Evolutionary conservation across 2,113 vertebrate genomes (phyloP).

Genomic region (Jaculus jaculus): DNA sequence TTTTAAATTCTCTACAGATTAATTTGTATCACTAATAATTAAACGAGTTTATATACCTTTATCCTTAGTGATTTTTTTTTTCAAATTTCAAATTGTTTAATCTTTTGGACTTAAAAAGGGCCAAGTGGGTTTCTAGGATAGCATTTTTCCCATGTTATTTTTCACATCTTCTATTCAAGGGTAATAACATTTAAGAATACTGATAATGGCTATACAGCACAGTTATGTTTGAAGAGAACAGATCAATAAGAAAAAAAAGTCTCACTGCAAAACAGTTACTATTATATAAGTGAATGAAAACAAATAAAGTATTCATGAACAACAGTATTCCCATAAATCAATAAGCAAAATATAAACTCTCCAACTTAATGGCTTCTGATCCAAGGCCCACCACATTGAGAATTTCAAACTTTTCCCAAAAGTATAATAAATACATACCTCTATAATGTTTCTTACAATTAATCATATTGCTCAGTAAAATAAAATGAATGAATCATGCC

Average conservation of each 20-base stretch:
- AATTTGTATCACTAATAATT: slow-evolving; percentile 67
- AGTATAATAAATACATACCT: not conserved
- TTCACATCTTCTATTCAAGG: not conserved
- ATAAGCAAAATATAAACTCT: slow-evolving; percentile 35
- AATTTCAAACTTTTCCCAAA: not conserved
- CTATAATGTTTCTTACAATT: slow-evolving; percentile 12
- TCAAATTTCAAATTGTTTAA: slow-evolving; percentile 60
- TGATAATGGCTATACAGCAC: not conserved
- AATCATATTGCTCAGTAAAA: slow-evolving; percentile 54
- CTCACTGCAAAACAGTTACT: not conserved
- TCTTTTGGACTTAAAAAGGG: slow-evolving; percentile 64
- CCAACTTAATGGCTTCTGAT: not conserved
- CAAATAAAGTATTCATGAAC: not conserved
- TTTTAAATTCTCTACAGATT: slow-evolving; percentile 66
- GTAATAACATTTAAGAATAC: slow-evolving; percentile 25
- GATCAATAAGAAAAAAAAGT: not conserved
- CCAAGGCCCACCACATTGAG: not conserved
- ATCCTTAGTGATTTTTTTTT: slow-evolving; percentile 57
- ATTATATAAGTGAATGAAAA: slow-evolving; percentile 23
- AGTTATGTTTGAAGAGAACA: slow-evolving; percentile 14
- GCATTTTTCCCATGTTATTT: not conserved
- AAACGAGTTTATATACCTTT: slow-evolving; percentile 66
- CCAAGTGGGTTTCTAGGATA: slow-evolving; percentile 21
- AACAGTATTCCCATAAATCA: not conserved
- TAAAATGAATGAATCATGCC: slow-evolving; percentile 33